These are phyloP conservation scores for Holacanthella duospinosa DNA, from an alignment of 2,888 invertebrate species.

Conservation along the genomic window DNA sequence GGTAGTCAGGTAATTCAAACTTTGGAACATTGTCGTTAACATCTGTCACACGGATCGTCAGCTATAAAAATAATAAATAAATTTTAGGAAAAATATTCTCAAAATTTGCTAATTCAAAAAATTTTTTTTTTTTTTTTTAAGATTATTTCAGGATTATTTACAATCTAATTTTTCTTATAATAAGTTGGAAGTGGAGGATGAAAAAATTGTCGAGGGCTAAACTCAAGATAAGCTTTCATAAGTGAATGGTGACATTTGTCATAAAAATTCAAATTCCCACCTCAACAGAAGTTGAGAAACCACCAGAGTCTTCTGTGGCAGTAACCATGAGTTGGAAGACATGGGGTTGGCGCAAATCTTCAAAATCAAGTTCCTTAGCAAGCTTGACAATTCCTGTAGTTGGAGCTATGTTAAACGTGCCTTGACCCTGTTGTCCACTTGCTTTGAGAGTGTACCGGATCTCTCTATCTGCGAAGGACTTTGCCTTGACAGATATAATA, in stretches of 20 bases:
- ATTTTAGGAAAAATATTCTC: background rate
- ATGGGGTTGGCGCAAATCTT: constrained; percentile 86
- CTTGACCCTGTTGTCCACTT: constrained; percentile 78
- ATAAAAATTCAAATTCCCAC: constrained; percentile 43
- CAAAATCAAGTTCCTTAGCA: constrained; percentile 91
- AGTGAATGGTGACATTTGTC: background rate
- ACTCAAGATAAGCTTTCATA: background rate
- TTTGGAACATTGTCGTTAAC: constrained; percentile 92
- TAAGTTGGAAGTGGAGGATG: too few relatives aligned
- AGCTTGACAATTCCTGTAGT: constrained; percentile 90
- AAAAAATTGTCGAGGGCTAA: too few relatives aligned
- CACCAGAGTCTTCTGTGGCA: constrained; percentile 94
- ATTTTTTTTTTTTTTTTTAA: background rate
- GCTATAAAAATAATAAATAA: constrained; percentile 47
- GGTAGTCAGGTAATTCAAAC: constrained; percentile 91
- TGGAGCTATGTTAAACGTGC: constrained; percentile 89
- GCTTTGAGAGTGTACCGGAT: constrained; percentile 92
- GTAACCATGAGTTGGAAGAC: constrained; percentile 86
- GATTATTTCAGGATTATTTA: background rate
- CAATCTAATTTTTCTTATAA: background rate
- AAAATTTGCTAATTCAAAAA: background rate
- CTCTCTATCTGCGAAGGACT: constrained; percentile 91
- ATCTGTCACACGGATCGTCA: constrained; percentile 87
- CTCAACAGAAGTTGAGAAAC: constrained; percentile 89
- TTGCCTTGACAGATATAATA: constrained; percentile 92